Evolutionary conservation across 2,113 vertebrate genomes (phyloP).

Genomic region (Bolborhynchus lineola): DNA sequence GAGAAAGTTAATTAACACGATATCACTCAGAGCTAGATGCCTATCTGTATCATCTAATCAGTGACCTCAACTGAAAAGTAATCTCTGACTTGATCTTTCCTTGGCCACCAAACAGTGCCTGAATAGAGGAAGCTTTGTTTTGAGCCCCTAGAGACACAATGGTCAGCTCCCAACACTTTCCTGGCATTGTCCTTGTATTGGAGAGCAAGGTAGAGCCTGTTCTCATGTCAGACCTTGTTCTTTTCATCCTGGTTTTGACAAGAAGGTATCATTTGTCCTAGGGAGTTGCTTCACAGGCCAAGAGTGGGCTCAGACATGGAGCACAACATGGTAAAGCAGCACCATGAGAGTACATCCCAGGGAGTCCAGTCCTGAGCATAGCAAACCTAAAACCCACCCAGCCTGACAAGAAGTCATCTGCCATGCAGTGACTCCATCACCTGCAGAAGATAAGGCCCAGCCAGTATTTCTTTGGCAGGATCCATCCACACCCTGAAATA

Average conservation of each 20-base stretch:
- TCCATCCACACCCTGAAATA: slow-evolving; percentile 19
- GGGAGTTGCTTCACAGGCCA: not conserved
- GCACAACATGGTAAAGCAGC: not conserved
- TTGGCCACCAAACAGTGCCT: slow-evolving; percentile 33
- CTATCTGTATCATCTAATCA: slow-evolving; percentile 61
- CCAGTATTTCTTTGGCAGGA: slow-evolving; percentile 9
- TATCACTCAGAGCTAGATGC: slow-evolving; percentile 51
- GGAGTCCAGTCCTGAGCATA: not conserved
- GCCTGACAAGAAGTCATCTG: not conserved
- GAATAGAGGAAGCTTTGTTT: slow-evolving; percentile 59
- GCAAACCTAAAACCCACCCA: not conserved
- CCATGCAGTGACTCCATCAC: not conserved
- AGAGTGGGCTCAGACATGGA: not conserved
- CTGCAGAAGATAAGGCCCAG: slow-evolving; percentile 1
- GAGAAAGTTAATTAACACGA: slow-evolving; percentile 26
- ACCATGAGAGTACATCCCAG: not conserved
- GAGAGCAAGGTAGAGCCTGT: not conserved
- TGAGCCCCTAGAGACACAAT: not conserved
- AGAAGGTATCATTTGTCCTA: not conserved
- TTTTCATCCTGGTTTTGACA: not conserved
- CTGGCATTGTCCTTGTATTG: slow-evolving; percentile 12
- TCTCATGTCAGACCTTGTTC: not conserved
- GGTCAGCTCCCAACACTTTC: slow-evolving; percentile 35
- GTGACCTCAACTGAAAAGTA: slow-evolving; percentile 60
- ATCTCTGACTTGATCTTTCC: slow-evolving; percentile 57